phyloP scores from a whole-genome alignment of 2,113 vertebrate species.

The Propithecus coquereli region DNA sequence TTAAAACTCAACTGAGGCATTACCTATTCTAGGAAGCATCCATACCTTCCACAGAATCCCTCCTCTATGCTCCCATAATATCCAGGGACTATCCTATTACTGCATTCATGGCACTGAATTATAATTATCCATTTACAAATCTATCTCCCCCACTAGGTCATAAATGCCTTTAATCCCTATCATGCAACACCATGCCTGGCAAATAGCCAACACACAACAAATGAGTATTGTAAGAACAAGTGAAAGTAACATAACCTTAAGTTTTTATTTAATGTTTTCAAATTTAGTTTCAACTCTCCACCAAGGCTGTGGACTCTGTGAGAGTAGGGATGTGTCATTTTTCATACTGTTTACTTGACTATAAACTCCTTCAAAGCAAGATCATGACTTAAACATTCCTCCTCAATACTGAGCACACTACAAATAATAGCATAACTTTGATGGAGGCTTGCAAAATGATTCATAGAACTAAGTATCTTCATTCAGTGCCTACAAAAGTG shows the following conservation, averaged over 20 bases:
- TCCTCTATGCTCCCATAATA: not conserved
- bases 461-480: slow-evolving; percentile 14
- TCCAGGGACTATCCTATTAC: not conserved
- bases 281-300: slow-evolving; percentile 47
- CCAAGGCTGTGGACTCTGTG: not conserved
- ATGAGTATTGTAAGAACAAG: not conserved
- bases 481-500: not conserved
- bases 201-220: slow-evolving; percentile 34
- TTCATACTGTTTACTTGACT: slow-evolving; percentile 24
- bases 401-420: not conserved
- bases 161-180: slow-evolving; percentile 27
- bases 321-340: not conserved
- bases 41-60: not conserved
- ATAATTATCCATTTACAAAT: slow-evolving; percentile 41
- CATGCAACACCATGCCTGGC: not conserved
- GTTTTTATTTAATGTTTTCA: slow-evolving; percentile 36
- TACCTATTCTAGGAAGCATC: slow-evolving; percentile 17
- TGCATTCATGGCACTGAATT: slow-evolving; percentile 32
- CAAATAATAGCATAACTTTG: not conserved
- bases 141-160: not conserved
- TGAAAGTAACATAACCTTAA: slow-evolving; percentile 1
- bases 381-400: slow-evolving; percentile 25
- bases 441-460: slow-evolving; percentile 31
- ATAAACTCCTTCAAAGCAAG: slow-evolving; percentile 31
- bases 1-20: not conserved